Percentiles rank a stretch among this genome's conserved stretches.
Evolutionary conservation across 2,113 vertebrate species (phyloP).

Genomic region (Tragelaphus scriptus): DNA sequence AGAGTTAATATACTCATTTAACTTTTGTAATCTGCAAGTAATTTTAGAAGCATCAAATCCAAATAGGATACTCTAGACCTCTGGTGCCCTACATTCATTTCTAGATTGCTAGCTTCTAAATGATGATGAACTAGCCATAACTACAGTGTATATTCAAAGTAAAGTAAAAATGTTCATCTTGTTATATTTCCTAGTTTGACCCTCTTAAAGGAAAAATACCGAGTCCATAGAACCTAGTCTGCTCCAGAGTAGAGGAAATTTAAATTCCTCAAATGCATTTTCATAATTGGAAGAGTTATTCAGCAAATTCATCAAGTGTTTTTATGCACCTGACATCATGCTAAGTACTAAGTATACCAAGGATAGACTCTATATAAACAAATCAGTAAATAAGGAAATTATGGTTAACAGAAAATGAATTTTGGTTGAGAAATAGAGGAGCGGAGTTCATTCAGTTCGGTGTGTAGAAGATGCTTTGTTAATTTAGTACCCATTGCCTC

Average conservation of each 20-base stretch:
- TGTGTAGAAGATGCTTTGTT: background rate
- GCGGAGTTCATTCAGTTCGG: background rate
- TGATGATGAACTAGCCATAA: background rate
- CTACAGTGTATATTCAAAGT: background rate
- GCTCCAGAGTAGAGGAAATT: background rate
- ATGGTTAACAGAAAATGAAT: background rate
- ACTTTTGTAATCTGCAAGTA: background rate
- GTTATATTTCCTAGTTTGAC: background rate
- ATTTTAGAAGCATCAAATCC: background rate
- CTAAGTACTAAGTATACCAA: background rate
- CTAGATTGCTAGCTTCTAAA: background rate
- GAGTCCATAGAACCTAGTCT: background rate
- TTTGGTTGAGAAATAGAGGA: background rate
- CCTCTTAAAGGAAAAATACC: background rate
- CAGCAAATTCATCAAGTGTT: background rate
- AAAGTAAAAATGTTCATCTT: slow-evolving; percentile 2
- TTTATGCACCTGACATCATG: background rate
- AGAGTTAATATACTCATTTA: slow-evolving; percentile 18
- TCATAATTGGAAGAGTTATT: background rate
- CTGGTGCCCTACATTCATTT: background rate
- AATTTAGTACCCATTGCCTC: background rate
- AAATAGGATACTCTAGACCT: background rate
- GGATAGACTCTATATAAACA: background rate
- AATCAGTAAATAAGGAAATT: background rate
- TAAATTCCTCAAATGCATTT: background rate